These are phyloP conservation scores for Corythornis cristatus DNA, from an alignment of 2,113 vertebrate species.

Conservation along the genomic window DNA sequence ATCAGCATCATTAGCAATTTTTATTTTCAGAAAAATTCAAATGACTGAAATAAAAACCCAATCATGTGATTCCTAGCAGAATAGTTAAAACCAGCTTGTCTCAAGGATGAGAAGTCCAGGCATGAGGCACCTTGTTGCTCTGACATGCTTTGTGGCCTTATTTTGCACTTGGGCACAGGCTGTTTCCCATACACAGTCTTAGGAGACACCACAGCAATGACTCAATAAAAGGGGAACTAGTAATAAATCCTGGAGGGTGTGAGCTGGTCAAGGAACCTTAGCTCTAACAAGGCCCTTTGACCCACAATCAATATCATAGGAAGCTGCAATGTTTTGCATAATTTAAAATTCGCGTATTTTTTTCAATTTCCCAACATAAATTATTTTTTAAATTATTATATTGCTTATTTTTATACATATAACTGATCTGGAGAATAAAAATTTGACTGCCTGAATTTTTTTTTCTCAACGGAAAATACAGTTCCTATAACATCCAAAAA, in stretches of 20 bases:
- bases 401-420: not conserved
- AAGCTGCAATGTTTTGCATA: rapidly evolving
- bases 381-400: not conserved
- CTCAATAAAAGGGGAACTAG: not conserved
- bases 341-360: not conserved
- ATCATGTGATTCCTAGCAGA: not conserved
- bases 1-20: not conserved
- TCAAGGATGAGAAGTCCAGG: rapidly evolving
- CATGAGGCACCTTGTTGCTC: rapidly evolving
- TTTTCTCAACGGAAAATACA: not conserved
- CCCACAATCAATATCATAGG: not conserved
- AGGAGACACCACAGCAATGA: not conserved
- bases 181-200: not conserved
- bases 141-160: not conserved
- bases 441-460: not conserved
- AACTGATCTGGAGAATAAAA: not conserved
- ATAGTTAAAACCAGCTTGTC: not conserved
- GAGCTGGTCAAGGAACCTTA: not conserved
- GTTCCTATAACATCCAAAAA: not conserved
- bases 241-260: not conserved
- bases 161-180: not conserved
- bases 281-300: not conserved
- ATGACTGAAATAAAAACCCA: not conserved
- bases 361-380: not conserved
- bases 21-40: not conserved